Percentiles rank a stretch among this genome's conserved stretches.
phyloP scores from a whole-genome alignment of 2,888 invertebrate genomes.

The Helleia helle region DNA sequence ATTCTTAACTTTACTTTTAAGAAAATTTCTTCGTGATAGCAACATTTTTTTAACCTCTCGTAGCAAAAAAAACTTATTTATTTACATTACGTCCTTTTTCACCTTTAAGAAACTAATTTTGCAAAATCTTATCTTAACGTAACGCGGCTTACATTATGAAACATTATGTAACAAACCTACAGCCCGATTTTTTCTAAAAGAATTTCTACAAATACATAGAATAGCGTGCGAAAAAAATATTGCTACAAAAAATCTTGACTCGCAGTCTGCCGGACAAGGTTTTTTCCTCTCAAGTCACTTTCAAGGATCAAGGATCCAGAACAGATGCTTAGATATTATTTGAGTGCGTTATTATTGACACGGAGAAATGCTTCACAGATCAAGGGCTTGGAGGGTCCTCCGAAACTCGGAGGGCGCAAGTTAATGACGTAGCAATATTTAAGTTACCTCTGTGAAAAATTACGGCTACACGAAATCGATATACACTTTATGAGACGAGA shows the following conservation, averaged over 20 bases:
- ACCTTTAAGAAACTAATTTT: no score
- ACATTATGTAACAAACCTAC: no score
- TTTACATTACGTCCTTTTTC: no score
- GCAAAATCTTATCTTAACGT: background rate
- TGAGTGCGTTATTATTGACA: conserved; percentile 27
- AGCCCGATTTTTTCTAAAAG: no score
- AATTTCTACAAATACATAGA: no score
- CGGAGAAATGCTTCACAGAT: conserved; percentile 23
- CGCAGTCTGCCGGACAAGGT: background rate
- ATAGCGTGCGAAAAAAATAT: background rate
- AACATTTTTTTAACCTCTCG: no score
- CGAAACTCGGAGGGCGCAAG: conserved; percentile 21
- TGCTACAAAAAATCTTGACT: background rate
- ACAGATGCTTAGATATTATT: conserved; percentile 21
- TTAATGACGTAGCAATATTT: conserved; percentile 25
- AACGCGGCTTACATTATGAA: background rate
- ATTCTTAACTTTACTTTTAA: no score
- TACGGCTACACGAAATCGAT: conserved; percentile 6
- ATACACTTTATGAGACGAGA: no score
- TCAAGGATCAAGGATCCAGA: conserved; percentile 14
- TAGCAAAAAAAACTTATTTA: no score
- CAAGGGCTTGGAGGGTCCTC: conserved; percentile 20
- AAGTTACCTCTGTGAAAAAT: conserved; percentile 16
- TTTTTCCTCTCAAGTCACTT: background rate
- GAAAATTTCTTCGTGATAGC: no score